A percentile compares a stretch with the other conserved stretches of the same genome.
Evolutionary conservation across 2,113 vertebrate species (phyloP).

Genomic region (Eurystomus gularis): DNA sequence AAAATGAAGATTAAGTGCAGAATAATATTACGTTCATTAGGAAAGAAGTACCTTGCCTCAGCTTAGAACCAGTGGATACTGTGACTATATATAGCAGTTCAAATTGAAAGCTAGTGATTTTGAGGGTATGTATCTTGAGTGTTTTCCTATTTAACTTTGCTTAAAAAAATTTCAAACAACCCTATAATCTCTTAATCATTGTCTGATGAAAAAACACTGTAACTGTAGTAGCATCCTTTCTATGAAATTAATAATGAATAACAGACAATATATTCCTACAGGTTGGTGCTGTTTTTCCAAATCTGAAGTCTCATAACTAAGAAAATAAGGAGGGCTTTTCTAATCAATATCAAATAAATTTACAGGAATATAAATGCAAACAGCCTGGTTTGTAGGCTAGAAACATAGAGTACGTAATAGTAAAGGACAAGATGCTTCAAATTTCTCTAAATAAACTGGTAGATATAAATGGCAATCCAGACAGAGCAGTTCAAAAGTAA

Average conservation of each 20-base stretch:
- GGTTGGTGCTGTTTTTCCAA: not conserved
- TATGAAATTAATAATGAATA: not conserved
- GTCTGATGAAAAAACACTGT: not conserved
- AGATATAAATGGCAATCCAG: not conserved
- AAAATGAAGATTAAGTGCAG: not conserved
- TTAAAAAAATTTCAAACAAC: accelerated
- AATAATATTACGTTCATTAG: not conserved
- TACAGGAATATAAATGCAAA: not conserved
- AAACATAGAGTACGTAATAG: not conserved
- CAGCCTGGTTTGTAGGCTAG: not conserved
- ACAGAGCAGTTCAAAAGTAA: not conserved
- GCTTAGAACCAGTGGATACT: not conserved
- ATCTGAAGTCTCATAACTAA: not conserved
- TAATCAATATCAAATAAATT: not conserved
- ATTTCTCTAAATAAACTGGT: not conserved
- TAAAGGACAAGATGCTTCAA: not conserved
- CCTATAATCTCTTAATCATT: not conserved
- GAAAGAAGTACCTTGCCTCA: not conserved
- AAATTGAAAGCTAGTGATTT: not conserved
- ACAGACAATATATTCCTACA: not conserved
- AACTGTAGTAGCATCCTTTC: not conserved
- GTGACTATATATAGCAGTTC: not conserved
- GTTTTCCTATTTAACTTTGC: not conserved
- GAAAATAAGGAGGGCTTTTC: accelerated
- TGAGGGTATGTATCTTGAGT: not conserved